These are phyloP conservation scores for Crocodylus rhombifer DNA, from an alignment of 2,797 vertebrate species.

Conservation along the genomic window DNA sequence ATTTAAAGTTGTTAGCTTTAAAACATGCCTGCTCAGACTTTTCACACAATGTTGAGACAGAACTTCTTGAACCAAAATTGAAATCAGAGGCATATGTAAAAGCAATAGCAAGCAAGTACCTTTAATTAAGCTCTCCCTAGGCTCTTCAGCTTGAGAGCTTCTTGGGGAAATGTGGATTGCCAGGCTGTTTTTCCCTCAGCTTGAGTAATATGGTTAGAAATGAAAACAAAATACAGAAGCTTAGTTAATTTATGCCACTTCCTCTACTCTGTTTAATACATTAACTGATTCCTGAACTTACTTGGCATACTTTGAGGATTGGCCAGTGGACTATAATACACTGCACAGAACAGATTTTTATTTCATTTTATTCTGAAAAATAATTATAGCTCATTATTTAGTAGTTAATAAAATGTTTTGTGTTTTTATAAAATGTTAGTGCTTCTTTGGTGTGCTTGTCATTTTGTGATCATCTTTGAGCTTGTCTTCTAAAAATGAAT, in stretches of 20 bases:
- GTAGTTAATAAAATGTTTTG: not conserved
- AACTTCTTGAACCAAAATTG: not conserved
- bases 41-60: constrained; percentile 33
- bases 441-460: not conserved
- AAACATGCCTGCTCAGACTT: constrained; percentile 54
- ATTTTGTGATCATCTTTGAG: not conserved
- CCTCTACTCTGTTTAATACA: constrained; percentile 54
- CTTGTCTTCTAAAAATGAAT: constrained; percentile 16
- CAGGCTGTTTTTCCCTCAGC: constrained; percentile 38
- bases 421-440: not conserved
- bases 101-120: not conserved
- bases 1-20: constrained; percentile 33
- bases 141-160: not conserved
- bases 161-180: not conserved
- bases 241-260: constrained; percentile 76
- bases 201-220: constrained; percentile 61
- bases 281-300: constrained; percentile 58
- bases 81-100: not conserved
- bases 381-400: constrained; percentile 4
- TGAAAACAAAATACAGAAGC: constrained; percentile 74
- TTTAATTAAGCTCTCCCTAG: constrained; percentile 54
- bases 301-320: constrained; percentile 60
- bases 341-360: constrained; percentile 52
- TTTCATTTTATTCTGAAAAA: constrained; percentile 56
- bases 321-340: constrained; percentile 48